Percentiles rank a stretch among this genome's conserved stretches.
Evolutionary conservation across 2,113 vertebrate genomes (phyloP).

Genomic region (Chamaetylas fuelleborni): DNA sequence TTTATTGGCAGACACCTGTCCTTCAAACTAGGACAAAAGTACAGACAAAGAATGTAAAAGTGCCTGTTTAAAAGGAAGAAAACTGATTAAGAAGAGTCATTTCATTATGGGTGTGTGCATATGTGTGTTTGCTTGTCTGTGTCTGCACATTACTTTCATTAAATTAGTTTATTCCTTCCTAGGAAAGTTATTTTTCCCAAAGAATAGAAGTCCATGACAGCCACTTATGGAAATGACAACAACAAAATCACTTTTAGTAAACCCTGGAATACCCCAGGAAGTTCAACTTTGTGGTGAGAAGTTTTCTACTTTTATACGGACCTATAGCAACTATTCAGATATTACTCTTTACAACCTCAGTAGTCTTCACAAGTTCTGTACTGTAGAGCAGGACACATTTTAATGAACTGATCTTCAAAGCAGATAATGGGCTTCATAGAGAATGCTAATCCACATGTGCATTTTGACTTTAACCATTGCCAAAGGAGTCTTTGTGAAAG

Average conservation of each 20-base stretch:
- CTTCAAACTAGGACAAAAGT: not conserved
- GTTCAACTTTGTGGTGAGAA: not conserved
- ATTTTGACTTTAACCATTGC: not conserved
- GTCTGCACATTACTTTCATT: not conserved
- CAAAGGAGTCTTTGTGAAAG: not conserved
- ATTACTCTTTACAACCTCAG: not conserved
- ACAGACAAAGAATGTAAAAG: not conserved
- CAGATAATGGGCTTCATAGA: not conserved
- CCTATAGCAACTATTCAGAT: not conserved
- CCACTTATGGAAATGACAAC: not conserved
- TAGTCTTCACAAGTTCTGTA: not conserved
- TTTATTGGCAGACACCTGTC: too few species aligned
- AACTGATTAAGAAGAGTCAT: not conserved
- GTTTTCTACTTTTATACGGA: not conserved
- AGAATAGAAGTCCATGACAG: not conserved
- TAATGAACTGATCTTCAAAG: not conserved
- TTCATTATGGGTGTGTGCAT: fast-evolving
- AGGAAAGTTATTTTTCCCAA: not conserved
- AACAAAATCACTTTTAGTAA: not conserved
- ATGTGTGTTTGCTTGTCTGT: not conserved
- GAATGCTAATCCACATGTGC: not conserved
- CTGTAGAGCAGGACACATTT: not conserved
- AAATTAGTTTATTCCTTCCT: not conserved
- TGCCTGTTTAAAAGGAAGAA: not conserved
- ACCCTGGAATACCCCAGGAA: not conserved